Base-by-base conservation (phyloP, 2,113 vertebrate genomes). In the Hypanus sabinus region DNA sequence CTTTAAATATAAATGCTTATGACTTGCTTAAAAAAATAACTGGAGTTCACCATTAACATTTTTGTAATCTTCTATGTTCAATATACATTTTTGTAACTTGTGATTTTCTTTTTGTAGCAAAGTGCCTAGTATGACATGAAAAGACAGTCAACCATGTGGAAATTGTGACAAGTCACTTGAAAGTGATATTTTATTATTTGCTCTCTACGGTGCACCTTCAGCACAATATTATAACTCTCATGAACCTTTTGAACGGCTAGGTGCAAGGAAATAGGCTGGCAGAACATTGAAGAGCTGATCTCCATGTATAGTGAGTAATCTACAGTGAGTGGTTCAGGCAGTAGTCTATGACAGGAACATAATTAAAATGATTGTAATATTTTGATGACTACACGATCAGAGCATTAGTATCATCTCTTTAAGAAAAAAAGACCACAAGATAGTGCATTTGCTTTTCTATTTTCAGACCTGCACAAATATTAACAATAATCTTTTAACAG, bases 111-210 rank as follows among this genome's bases (percentile, higher is more conserved):
- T 68, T 94, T 85, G 22, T 94, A 57, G 76, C 11, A 27, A 38
- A 55, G 18, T 80, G 94, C 92, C 46, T 27, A 93, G 91, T 94
- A 93, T 94, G 90, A 94, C 94, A 94, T 93, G 93, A 95, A 83
- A 88, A 90, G 92, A 94, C 10, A 10, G n/a, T 90, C 33, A 75
- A 55, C 33, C 55, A 73, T 94, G 4, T 92, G 94, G 65, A 65
- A 22, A 36, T 91, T 68, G 46, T 30, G 68, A 73, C 12, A 27
- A 27, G 68, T 73, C 68, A 93, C n/a, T 75, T 71, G 1, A 20
- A 46, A 73, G 36, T 24, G 70, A 73, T 93, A 16, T 55, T 70
- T 93, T 55, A 70, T 73, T 20, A 38, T 71, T 71, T 71, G 8
- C 68, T 73, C 16, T 20, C 30, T 5, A 9, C 57, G 55, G 46